Evolutionary conservation across 30 jellyfish, hydroid and myxozoan species (phyloP).

Genomic region (Chrysaora quinquecirrha): DNA sequence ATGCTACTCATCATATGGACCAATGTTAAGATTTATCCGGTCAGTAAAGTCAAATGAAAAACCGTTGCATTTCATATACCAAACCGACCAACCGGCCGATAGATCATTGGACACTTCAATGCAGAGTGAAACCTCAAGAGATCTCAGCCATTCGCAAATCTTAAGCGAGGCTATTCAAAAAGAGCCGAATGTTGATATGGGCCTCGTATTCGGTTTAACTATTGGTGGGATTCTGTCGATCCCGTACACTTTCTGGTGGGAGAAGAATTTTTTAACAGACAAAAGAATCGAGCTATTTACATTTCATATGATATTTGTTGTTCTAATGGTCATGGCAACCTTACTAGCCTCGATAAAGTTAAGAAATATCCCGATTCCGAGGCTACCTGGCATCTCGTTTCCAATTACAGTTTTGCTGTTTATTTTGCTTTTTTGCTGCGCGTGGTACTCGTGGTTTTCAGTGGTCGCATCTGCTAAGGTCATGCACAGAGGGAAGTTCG

Average conservation of each 20-base stretch:
- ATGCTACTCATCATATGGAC: constrained; percentile 61
- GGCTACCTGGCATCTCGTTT: constrained; percentile 59
- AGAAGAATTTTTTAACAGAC: constrained; percentile 55
- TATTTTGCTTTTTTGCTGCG: constrained; percentile 57
- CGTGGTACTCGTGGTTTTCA: constrained; percentile 71
- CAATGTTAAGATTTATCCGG: constrained; percentile 17
- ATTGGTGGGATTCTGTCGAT: constrained; percentile 66
- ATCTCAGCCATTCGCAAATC: constrained; percentile 8
- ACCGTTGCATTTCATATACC: constrained; percentile 60
- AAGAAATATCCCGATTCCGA: constrained; percentile 44
- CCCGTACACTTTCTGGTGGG: constrained; percentile 80
- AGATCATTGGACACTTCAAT: constrained; percentile 39
- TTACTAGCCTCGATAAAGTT: constrained; percentile 37
- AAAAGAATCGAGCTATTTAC: constrained; percentile 54
- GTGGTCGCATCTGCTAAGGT: constrained; percentile 42
- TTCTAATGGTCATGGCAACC: constrained; percentile 65
- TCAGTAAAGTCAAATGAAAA: not conserved
- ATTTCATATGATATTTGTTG: constrained; percentile 45
- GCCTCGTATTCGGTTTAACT: constrained; percentile 61
- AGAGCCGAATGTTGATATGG: constrained; percentile 72
- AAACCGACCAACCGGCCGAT: constrained; percentile 18
- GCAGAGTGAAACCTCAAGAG: constrained; percentile 37
- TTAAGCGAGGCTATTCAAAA: constrained; percentile 62
- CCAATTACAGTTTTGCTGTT: constrained; percentile 63
- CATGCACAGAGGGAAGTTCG: constrained; percentile 8